Evolutionary conservation across 92 coral and sea anemone species (phyloP), one percentile per base, ranked within the genome.

Genomic region (Ricordea florida): DNA sequence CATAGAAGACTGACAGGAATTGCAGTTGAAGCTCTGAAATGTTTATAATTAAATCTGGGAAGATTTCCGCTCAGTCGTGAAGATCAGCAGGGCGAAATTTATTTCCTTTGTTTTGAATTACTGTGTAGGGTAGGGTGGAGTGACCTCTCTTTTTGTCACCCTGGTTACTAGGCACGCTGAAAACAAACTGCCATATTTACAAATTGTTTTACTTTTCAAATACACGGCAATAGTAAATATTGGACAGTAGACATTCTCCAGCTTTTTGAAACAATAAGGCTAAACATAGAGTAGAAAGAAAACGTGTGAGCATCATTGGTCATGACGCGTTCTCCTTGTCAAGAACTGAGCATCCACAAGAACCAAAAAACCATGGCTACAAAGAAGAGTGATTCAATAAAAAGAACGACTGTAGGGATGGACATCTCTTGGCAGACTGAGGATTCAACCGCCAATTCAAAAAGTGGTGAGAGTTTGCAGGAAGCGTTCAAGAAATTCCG

Each of bases 401-500:
- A 76, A 69, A 42, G 76, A 57, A 60, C 76, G 66, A 62, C 74
- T 37, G 37, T 55, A 25, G 85, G 58, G 53, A 47, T 79, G 33
- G 77, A 72, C 6, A 66, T 69, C 2, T 62, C 59, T 60, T 66
- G 58, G 52, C 74, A 41, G 27, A 60, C 44, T 5, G 78, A 20
- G 13, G 60, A 59, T 11, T 71, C 56, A 43, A 42, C 58, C 48
- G 62, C 55, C 28, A 47, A 50, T 4, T 28, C 46, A 15, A 43
- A 43, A 1, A 47, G 76, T 26, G 81, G 79, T 17, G 70, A 58
- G 21, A 91, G 82, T 41, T 79, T 93, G 15, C 98, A 93, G 51
- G 91, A 87, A 22, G 98, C 98, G 38, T 93, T 93, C 63, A 80
- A 87, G 72, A 91, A 85, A 76, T 93, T 93, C 64, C 90, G 96